Base-by-base conservation (phyloP, 2,888 invertebrate species). In the Cyaniris semiargus region DNA sequence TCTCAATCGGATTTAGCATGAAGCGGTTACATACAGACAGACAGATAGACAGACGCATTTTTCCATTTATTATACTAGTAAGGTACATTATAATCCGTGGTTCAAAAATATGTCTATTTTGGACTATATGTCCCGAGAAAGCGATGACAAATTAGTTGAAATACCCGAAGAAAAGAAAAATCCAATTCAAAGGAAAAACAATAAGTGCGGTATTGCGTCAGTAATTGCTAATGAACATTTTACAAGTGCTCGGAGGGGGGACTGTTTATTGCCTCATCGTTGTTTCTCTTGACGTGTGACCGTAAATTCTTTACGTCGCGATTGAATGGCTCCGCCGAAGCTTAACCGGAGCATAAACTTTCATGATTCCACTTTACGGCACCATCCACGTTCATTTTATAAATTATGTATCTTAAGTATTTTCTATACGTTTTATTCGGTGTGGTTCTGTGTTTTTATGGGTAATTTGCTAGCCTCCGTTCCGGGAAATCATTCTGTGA, bases 271-370 rank as follows among this genome's bases (percentile, higher is more conserved):
- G 86, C 90, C 90, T 92, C 92, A 91, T 93, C 91, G 91, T 90
- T 92, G 92, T 92, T 92, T 89, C 92, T 90, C 89, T 92, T 89
- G 92, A 92, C 90, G 93, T 90, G 90, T 90, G 91, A 87, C 91
- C 91, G 92, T 93, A 92, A 93, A 89, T 87, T 90, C 92, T 93
- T 93, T 92, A 93, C 89, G 90, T 87, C 87, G 85, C 90, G 89
- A 92, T 93, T 90, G 91, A 92, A 92, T 92, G 91, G 90, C 89
- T 88, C 86, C 87, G 90, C 91, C 90, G 91, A 90, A 92, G 92
- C 92, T 93, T 92, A 93, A 92, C 91, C 90, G 91, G 90, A 90
- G 86, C 87, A 90, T 93, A 93, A 93, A 92, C 86, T 92, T 93
- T 92, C 90, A 92, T 89, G 93, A 91, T 92, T 92, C 89, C 85